Evolutionary conservation across 2,113 vertebrate species (phyloP).

Genomic region (Rhinichthys klamathensis): DNA sequence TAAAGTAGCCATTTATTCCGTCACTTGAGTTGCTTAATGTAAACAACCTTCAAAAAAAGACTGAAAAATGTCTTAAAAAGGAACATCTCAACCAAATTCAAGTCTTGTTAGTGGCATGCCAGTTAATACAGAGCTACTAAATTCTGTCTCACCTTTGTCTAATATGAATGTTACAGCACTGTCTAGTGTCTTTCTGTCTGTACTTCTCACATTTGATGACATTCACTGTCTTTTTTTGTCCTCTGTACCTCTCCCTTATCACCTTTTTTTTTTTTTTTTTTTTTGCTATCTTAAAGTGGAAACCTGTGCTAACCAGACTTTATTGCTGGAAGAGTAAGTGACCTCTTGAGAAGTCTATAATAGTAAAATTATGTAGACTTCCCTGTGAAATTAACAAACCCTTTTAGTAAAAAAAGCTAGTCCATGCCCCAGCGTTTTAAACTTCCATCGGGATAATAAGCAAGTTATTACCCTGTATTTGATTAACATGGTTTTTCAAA

Average conservation of each 20-base stretch:
- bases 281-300: constrained; percentile 84
- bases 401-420: constrained; percentile 32
- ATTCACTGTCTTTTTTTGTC: constrained; percentile 48
- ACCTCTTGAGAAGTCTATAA: constrained; percentile 57
- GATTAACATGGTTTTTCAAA: background rate
- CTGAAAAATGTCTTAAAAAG: background rate
- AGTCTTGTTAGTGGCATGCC: background rate
- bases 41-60: background rate
- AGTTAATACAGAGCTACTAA: background rate
- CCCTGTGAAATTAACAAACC: constrained; percentile 24
- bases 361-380: constrained; percentile 50
- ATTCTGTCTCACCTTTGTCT: background rate
- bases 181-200: constrained; percentile 25
- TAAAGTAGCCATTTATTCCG: background rate
- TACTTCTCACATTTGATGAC: constrained; percentile 35
- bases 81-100: background rate
- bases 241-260: constrained; percentile 36
- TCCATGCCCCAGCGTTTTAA: constrained; percentile 19
- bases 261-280: constrained; percentile 50
- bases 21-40: background rate
- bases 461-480: background rate
- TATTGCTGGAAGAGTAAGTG: constrained; percentile 89
- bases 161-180: background rate
- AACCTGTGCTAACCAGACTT: constrained; percentile 79
- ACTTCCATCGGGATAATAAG: background rate